Evolutionary conservation across 2,797 vertebrate species (phyloP).

Genomic region (Bufotes viridis): DNA sequence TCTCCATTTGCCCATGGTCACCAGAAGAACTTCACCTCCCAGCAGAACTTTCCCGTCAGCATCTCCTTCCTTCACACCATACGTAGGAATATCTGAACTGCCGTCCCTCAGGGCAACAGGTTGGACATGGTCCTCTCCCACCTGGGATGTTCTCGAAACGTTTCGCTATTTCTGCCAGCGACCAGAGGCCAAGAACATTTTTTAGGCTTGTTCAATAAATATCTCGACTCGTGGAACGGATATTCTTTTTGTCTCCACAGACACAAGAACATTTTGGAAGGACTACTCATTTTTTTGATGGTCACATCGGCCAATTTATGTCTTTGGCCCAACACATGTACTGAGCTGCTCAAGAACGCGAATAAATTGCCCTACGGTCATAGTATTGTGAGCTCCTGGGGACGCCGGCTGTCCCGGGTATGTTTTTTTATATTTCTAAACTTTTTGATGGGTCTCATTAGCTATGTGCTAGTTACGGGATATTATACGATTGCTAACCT

Average conservation of each 20-base stretch:
- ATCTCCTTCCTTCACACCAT: not conserved
- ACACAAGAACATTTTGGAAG: not conserved
- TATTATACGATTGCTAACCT: not conserved
- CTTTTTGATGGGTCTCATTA: not conserved
- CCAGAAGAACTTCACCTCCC: not conserved
- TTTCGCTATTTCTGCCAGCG: not conserved
- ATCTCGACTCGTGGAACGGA: not conserved
- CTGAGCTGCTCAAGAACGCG: not conserved
- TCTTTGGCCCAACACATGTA: not conserved
- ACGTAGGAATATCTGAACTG: not conserved
- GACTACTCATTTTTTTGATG: not conserved
- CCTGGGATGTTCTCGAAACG: not conserved
- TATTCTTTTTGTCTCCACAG: not conserved
- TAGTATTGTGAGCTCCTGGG: not conserved
- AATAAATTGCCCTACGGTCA: not conserved
- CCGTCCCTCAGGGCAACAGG: not conserved
- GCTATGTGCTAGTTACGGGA: not conserved
- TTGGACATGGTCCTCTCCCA: not conserved
- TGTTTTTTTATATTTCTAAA: not conserved
- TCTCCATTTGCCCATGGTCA: not conserved
- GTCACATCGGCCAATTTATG: not conserved
- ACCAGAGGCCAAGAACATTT: not conserved
- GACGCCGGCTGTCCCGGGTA: not conserved
- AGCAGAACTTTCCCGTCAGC: not conserved
- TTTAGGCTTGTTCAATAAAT: not conserved